These are phyloP conservation scores for Drosophila eohydei DNA, from an alignment of 2,888 invertebrate genomes.

Conservation along the genomic window DNA sequence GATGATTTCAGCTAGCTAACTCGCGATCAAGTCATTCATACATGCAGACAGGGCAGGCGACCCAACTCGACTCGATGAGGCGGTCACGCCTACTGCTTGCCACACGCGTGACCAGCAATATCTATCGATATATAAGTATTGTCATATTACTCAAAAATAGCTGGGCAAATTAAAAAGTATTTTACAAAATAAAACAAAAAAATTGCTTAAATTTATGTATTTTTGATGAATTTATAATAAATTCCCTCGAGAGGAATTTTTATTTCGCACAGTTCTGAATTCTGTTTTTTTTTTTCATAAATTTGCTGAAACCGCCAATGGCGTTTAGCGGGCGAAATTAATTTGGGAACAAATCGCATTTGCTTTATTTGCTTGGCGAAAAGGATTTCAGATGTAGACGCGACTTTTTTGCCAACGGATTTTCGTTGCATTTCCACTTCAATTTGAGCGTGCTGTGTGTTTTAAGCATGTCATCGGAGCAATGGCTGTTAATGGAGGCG, in stretches of 20 bases:
- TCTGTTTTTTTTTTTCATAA: not conserved
- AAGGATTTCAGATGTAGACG: conserved; percentile 23
- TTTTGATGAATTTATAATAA: not conserved
- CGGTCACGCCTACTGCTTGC: too few relatives aligned
- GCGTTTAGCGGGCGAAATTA: conserved; percentile 28
- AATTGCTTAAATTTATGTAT: not conserved
- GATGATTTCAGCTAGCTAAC: too few relatives aligned
- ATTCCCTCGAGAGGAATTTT: not conserved
- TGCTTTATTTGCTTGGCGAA: not conserved
- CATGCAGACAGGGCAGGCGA: too few relatives aligned
- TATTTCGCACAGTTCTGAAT: not conserved
- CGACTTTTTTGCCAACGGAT: conserved; percentile 38
- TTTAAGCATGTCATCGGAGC: conserved; percentile 58
- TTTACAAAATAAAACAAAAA: not conserved
- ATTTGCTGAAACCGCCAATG: conserved; percentile 2
- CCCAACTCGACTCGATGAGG: too few relatives aligned
- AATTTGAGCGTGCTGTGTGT: conserved; percentile 76
- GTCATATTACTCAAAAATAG: not conserved
- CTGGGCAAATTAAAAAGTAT: not conserved
- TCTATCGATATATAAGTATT: not conserved
- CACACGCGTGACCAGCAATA: not conserved
- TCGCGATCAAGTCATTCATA: too few relatives aligned
- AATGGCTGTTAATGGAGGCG: conserved; percentile 17
- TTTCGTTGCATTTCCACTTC: conserved; percentile 68
- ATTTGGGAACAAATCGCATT: not conserved